These are phyloP conservation scores for Agapornis canus DNA, from an alignment of 2,797 vertebrate genomes.

Conservation along the genomic window DNA sequence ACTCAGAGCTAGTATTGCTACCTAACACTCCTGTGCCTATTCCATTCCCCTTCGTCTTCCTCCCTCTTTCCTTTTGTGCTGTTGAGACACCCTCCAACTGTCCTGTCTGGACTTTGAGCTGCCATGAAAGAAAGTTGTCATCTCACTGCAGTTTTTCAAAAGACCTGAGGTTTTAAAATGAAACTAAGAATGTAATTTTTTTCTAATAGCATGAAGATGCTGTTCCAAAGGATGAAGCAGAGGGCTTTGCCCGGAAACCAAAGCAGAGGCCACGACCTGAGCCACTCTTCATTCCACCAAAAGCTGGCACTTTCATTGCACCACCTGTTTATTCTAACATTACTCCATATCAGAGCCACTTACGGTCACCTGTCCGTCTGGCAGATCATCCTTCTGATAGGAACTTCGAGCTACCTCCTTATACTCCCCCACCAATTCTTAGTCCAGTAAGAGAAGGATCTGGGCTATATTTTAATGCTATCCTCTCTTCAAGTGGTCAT, in stretches of 20 bases:
- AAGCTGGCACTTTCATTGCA: conserved; percentile 88
- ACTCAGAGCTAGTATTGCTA: not conserved
- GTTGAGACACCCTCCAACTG: not conserved
- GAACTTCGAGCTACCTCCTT: conserved; percentile 90
- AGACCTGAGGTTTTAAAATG: not conserved
- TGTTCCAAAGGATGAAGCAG: conserved; percentile 72
- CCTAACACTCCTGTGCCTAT: not conserved
- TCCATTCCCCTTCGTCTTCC: not conserved
- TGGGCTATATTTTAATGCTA: conserved; percentile 96
- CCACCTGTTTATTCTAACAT: conserved; percentile 92
- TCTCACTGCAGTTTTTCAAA: not conserved
- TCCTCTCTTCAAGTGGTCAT: conserved; percentile 86
- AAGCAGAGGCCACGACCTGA: conserved; percentile 93
- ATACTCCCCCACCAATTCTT: conserved; percentile 97
- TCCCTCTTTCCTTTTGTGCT: not conserved
- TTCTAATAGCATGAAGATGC: conserved; percentile 70
- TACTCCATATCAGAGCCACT: conserved; percentile 95
- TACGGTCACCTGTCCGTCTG: conserved; percentile 92
- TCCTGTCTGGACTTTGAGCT: not conserved
- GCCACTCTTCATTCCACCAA: conserved; percentile 97
- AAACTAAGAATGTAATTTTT: not conserved
- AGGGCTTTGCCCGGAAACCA: conserved; percentile 82
- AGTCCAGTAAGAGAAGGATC: conserved; percentile 97
- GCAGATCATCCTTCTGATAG: conserved; percentile 84
- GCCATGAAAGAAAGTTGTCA: not conserved